Evolutionary conservation across 2,113 vertebrate species (phyloP), one percentile per base, ranked within the genome.

Genomic region (Australoheros scitulus): DNA sequence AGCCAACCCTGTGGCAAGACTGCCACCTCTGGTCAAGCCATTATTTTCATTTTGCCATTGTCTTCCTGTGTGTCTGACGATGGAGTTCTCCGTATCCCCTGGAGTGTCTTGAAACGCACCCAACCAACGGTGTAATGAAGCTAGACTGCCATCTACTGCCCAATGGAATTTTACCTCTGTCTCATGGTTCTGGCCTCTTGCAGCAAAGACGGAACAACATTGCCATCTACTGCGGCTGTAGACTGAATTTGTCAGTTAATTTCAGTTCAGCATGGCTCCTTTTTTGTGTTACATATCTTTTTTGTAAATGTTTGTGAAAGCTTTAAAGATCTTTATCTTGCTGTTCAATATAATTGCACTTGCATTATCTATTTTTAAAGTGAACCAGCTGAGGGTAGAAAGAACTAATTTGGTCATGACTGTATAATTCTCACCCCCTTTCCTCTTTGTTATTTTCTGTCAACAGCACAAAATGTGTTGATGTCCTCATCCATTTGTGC

Each of bases 71-170:
- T 81, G 58, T 83, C 56, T 86, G 87, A 55, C 17, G 11, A 81
- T 81, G 82, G 88, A 90, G 89, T 86, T 81, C 70, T 81, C 77
- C 7, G 9, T 72, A 79, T 85, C 36, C 81, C 76, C 84, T 22
- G 22, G 85, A 85, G 90, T 81, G 81, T 83, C 87, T 86, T 84
- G 86, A 86, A 24, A 79, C 83, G 83, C 78, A 86, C 41, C 65
- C 82, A 85, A 17, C 61, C 75, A 20, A 32, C 43, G 13, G 82
- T 43, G 79, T 82, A 77, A 86, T 85, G 87, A 87, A 91, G 82
- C 83, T 68, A 83, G 76, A 91, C 92, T 94, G 92, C 94, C 94
- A 94, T 84, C 94, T 92, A 88, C 89, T 86, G 94, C 52, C 87
- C 41, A 38, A 61, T 84, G 80, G 83, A 88, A 82, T 47, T 80